Base-by-base conservation (phyloP, 1,140 invertebrate genomes). In the Galleria mellonella region DNA sequence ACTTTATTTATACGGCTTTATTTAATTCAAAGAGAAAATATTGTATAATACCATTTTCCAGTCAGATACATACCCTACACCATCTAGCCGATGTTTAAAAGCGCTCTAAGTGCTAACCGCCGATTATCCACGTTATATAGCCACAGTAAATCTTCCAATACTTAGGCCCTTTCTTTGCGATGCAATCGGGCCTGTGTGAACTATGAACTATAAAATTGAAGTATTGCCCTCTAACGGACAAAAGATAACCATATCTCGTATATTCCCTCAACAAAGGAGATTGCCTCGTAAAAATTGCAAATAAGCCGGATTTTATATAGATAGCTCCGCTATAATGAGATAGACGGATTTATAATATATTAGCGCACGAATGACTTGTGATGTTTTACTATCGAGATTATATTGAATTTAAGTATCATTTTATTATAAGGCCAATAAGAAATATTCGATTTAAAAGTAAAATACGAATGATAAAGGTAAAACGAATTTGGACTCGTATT, bases 201-300 rank as follows among this genome's bases (percentile, higher is more conserved):
- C 79, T 78, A 81, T 73, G 73, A 73, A 71, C 79, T 69, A 74
- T 83, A 79, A 83, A 78, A 73, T 77, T 79, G 72, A 83, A 72
- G 72, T 68, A 81, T 77, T 58, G 68, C 68, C 51, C 17, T 23
- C 17, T 66, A 56, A 58, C 55, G 51, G 55, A 76, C 62, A 78
- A 77, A 75, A 65, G 67, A 68, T 59, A 57, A 66, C 57, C 61
- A 77, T 75, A 78, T 73, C 64, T 76, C 63, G 58, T 71, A 69
- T 52, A 47, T 52, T 29, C 54, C 39, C 61, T 50, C 55, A 68
- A 74, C 70, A 75, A 72, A 66, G 64, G 62, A 51, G 17, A 23
- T 23, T 23, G 42, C 48, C 51, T 73, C 72, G 65, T 83, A 79
- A 83, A 79, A 78, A 75, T 78, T 68, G 72, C 68, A 72, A 76